Conservation (phyloP, 1,140 invertebrate species). For the Drosophila pectinifera region DNA sequence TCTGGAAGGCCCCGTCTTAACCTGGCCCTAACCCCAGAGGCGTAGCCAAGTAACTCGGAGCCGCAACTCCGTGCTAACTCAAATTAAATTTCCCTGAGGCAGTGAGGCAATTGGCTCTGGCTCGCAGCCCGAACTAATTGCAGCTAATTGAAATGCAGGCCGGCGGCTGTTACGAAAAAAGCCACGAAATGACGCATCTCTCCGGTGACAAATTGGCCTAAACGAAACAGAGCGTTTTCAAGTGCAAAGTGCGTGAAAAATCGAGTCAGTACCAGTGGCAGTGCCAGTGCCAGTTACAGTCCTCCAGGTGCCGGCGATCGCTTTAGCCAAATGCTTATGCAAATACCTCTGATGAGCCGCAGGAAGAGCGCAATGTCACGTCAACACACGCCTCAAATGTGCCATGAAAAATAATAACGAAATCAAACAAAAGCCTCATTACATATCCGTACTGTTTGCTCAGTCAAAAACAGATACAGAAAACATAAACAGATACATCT, state of each 20-base stretch:
- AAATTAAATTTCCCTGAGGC: slow-evolving; percentile 37
- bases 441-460: slow-evolving; percentile 22
- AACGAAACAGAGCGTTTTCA: slow-evolving; percentile 19
- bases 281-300: neutral
- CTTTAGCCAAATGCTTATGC: slow-evolving; percentile 72
- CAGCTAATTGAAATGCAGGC: slow-evolving; percentile 72
- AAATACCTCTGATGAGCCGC: slow-evolving; percentile 64
- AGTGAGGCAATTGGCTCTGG: slow-evolving; percentile 28
- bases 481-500: neutral
- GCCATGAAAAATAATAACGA: slow-evolving; percentile 57
- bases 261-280: slow-evolving; percentile 26
- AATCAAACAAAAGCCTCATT: slow-evolving; percentile 60
- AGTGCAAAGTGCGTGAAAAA: slow-evolving; percentile 74
- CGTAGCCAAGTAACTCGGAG: slow-evolving; percentile 39
- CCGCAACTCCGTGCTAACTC: slow-evolving; percentile 31
- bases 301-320: slow-evolving; percentile 42
- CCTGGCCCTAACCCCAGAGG: slow-evolving; percentile 25
- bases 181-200: slow-evolving; percentile 22
- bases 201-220: slow-evolving; percentile 25
- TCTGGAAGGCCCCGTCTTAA: slow-evolving; percentile 13
- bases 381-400: slow-evolving; percentile 53
- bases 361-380: slow-evolving; percentile 77
- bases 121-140: slow-evolving; percentile 62
- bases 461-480: slow-evolving; percentile 10
- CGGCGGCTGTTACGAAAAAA: slow-evolving; percentile 37